These are phyloP conservation scores for Cylloceria caligata DNA, from an alignment of 2,888 invertebrate species.

Conservation along the genomic window DNA sequence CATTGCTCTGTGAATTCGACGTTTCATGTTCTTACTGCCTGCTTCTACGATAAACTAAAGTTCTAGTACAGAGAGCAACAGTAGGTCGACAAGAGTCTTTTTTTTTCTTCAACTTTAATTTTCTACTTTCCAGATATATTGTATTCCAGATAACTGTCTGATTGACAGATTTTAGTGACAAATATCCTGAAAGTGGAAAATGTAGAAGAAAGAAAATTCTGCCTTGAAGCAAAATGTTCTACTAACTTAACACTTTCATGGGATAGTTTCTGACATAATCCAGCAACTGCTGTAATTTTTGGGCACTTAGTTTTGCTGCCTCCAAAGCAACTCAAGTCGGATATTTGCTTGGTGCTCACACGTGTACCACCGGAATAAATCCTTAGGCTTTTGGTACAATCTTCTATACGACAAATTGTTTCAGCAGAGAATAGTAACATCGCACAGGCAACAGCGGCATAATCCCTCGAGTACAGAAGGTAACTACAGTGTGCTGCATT, in stretches of 20 bases:
- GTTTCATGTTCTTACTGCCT: slow-evolving; percentile 59
- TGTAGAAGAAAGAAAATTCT: too few species aligned
- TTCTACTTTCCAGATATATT: neutral
- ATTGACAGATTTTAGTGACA: neutral
- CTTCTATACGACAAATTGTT: slow-evolving; percentile 32
- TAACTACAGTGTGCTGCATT: slow-evolving; percentile 16
- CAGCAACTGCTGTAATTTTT: neutral
- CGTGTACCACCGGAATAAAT: slow-evolving; percentile 53
- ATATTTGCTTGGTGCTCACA: slow-evolving; percentile 43
- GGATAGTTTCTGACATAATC: neutral
- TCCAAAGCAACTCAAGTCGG: neutral
- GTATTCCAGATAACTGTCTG: neutral
- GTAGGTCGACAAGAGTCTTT: slow-evolving; percentile 10
- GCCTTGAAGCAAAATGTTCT: too few species aligned
- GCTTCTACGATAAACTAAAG: slow-evolving; percentile 28
- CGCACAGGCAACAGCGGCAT: slow-evolving; percentile 26
- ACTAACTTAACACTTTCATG: too few species aligned
- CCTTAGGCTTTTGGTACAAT: slow-evolving; percentile 10
- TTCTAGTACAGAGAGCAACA: slow-evolving; percentile 30
- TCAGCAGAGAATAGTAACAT: slow-evolving; percentile 5
- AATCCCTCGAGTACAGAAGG: slow-evolving; percentile 52
- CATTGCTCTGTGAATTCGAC: slow-evolving; percentile 60
- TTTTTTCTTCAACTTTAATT: neutral
- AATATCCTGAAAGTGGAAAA: neutral
- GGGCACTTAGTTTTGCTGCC: neutral